A percentile compares a stretch with the other conserved stretches of the same genome.
phyloP scores from a whole-genome alignment of 1,140 invertebrate genomes.

The Leptoteleia sp. region DNA sequence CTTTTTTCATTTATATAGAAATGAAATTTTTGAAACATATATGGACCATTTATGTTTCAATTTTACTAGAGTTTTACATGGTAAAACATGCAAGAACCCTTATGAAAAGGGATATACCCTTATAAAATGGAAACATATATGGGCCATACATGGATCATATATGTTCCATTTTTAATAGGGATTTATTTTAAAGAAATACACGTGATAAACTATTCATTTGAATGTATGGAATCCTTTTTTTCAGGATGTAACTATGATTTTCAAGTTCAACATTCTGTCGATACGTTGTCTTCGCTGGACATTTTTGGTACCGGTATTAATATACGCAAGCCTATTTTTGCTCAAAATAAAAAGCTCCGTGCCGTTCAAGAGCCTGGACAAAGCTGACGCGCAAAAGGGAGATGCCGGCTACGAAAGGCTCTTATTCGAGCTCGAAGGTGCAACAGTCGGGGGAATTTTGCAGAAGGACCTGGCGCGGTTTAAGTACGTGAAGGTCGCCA shows the following conservation, averaged over 20 bases:
- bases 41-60: no score
- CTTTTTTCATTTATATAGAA: no score
- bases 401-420: slow-evolving; percentile 66
- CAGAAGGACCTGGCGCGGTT: slow-evolving; percentile 46
- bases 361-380: slow-evolving; percentile 67
- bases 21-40: no score
- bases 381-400: slow-evolving; percentile 44
- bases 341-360: slow-evolving; percentile 71
- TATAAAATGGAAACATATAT: no score
- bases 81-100: no score
- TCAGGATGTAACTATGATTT: slow-evolving; percentile 51
- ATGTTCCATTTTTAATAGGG: no score
- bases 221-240: no score
- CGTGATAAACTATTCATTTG: no score
- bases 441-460: slow-evolving; percentile 30
- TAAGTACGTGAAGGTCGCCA: slow-evolving; percentile 18
- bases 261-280: slow-evolving; percentile 32
- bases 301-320: slow-evolving; percentile 71
- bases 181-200: no score
- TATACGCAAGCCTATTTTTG: slow-evolving; percentile 73
- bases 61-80: no score
- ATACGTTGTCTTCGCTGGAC: slow-evolving; percentile 73
- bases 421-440: slow-evolving; percentile 70
- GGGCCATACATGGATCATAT: no score
- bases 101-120: no score